Conservation (phyloP, 1,140 invertebrate species). For the Dendrolimus kikuchii region DNA sequence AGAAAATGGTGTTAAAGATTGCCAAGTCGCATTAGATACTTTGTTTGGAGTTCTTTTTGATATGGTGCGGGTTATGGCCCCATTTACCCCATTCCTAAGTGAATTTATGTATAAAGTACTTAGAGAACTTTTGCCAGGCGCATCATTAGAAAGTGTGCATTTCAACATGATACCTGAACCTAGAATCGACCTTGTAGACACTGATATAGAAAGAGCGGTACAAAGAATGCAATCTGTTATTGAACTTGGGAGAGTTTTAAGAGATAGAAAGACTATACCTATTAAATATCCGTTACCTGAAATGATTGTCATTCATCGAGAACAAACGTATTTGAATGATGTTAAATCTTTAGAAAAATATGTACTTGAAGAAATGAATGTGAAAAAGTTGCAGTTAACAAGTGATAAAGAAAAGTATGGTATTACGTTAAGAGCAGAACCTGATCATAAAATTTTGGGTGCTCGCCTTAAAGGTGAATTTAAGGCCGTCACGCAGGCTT, state of each 20-base stretch:
- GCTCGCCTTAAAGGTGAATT: slow-evolving; percentile 91
- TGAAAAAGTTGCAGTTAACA: slow-evolving; percentile 90
- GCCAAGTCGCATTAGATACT: slow-evolving; percentile 88
- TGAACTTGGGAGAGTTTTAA: slow-evolving; percentile 92
- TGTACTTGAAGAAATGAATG: slow-evolving; percentile 95
- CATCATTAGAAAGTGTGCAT: slow-evolving; percentile 83
- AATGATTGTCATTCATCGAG: slow-evolving; percentile 94
- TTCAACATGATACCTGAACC: slow-evolving; percentile 90
- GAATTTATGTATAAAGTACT: slow-evolving; percentile 97
- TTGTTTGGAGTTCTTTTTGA: slow-evolving; percentile 91
- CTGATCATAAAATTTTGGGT: slow-evolving; percentile 90
- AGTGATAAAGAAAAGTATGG: slow-evolving; percentile 95
- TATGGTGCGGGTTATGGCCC: slow-evolving; percentile 95
- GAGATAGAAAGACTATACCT: slow-evolving; percentile 95
- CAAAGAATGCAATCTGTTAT: slow-evolving; percentile 95
- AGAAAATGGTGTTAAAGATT: slow-evolving; percentile 85
- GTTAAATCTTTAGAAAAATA: slow-evolving; percentile 88
- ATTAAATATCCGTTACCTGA: slow-evolving; percentile 98
- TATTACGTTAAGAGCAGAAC: slow-evolving; percentile 93
- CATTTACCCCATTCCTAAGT: slow-evolving; percentile 97
- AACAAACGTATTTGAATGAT: slow-evolving; percentile 85
- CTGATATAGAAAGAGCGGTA: slow-evolving; percentile 91
- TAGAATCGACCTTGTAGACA: slow-evolving; percentile 83
- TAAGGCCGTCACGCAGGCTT: slow-evolving; percentile 87
- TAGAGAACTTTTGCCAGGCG: slow-evolving; percentile 66